These are phyloP conservation scores for Aphis craccivora DNA, from an alignment of 1,140 invertebrate species.

Conservation along the genomic window DNA sequence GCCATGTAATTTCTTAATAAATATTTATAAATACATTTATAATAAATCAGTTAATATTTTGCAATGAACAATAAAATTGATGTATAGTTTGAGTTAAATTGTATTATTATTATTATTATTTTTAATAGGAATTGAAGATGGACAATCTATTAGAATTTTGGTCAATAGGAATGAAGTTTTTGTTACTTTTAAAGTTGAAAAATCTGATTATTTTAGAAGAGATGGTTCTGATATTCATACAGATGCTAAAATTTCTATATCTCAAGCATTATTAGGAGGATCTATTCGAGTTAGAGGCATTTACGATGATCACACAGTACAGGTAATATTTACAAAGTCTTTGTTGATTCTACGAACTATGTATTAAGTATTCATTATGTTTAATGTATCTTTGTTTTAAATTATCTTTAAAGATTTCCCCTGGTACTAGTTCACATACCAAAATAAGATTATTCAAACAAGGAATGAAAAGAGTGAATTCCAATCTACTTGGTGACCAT, in stretches of 20 bases:
- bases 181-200: conserved; percentile 90
- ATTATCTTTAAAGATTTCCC: conserved; percentile 74
- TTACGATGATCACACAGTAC: conserved; percentile 91
- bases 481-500: conserved; percentile 93
- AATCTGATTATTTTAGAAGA: conserved; percentile 88
- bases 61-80: conserved; percentile 1
- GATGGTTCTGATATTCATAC: conserved; percentile 95
- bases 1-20: neutral
- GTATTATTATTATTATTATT: conserved; percentile 56
- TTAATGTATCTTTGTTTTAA: conserved; percentile 17
- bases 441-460: conserved; percentile 85
- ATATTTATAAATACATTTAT: neutral
- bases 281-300: conserved; percentile 90
- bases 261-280: conserved; percentile 94
- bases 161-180: conserved; percentile 91
- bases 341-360: neutral
- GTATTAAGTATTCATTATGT: neutral
- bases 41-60: neutral
- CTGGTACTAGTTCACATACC: conserved; percentile 92
- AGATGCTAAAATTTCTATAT: conserved; percentile 82
- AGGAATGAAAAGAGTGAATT: conserved; percentile 91
- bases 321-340: conserved; percentile 67
- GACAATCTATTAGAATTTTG: conserved; percentile 92
- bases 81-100: neutral
- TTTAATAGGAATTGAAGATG: conserved; percentile 83